Conservation (phyloP, 2,797 vertebrate species). For the Lepilemur ruficaudatus region DNA sequence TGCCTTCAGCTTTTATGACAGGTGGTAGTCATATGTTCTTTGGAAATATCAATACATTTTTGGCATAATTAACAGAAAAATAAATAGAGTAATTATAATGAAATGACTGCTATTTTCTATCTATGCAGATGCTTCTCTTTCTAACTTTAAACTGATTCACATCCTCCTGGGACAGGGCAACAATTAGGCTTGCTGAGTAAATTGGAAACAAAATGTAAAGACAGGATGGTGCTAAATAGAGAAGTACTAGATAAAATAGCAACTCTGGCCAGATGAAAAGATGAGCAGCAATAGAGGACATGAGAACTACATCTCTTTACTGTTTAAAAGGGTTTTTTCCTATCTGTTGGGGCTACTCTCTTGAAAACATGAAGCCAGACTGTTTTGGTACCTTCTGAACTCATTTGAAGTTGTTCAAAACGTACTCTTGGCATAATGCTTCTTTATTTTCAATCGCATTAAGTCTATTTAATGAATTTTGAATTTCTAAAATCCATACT, state of each 20-base stretch:
- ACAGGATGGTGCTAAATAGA: conserved; percentile 21
- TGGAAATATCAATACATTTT: conserved; percentile 53
- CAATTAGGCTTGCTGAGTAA: conserved; percentile 66
- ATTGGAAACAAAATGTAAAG: conserved; percentile 68
- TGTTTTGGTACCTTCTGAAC: conserved; percentile 58
- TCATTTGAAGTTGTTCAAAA: conserved; percentile 49
- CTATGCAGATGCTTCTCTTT: conserved; percentile 64
- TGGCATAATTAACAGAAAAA: conserved; percentile 70
- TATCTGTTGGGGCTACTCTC: not conserved
- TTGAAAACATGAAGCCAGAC: not conserved
- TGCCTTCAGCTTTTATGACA: conserved; percentile 46
- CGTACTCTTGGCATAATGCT: not conserved
- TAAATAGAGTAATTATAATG: conserved; percentile 64
- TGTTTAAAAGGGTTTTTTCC: conserved; percentile 22
- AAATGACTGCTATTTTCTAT: conserved; percentile 75
- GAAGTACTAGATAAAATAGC: conserved; percentile 31
- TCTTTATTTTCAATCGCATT: conserved; percentile 50
- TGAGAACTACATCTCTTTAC: conserved; percentile 18
- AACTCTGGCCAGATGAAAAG: conserved; percentile 62
- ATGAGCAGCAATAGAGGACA: not conserved
- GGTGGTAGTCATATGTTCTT: conserved; percentile 63
- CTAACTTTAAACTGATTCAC: conserved; percentile 69
- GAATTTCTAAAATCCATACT: not conserved
- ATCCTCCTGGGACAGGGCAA: conserved; percentile 65
- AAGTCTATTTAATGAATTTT: conserved; percentile 39